Conservation (phyloP, 2,113 vertebrate genomes). For the Rhipidura dahli region DNA sequence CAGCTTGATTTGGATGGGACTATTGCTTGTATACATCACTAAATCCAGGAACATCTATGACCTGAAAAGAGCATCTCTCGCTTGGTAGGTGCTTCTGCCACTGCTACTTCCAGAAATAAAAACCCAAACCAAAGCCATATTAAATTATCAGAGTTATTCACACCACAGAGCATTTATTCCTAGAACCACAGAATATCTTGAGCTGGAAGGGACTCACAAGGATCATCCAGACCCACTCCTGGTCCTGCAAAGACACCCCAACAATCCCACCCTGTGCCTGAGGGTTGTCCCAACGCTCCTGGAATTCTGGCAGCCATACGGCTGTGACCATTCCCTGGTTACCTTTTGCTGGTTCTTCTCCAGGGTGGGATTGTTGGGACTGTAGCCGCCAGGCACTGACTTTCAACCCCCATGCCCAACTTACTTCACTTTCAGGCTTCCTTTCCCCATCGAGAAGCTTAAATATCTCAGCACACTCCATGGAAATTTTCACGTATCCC, state of each 20-base stretch:
- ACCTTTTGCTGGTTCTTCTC: no score
- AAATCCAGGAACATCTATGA: neutral
- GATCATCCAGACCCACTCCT: neutral
- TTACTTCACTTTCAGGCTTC: constrained; percentile 80
- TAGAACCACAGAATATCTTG: neutral
- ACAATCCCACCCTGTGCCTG: neutral
- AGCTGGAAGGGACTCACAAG: neutral
- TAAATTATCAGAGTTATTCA: neutral
- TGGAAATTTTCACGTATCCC: constrained; percentile 91
- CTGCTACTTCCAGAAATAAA: neutral
- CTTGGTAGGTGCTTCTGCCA: neutral
- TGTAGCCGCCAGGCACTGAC: rapidly evolving
- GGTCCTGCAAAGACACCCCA: neutral
- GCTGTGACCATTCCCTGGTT: neutral
- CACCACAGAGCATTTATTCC: neutral
- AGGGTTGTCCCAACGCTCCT: neutral
- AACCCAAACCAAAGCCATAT: rapidly evolving
- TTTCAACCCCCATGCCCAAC: neutral
- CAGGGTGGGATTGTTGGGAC: rapidly evolving
- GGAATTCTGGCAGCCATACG: neutral
- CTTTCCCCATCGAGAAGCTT: constrained; percentile 84
- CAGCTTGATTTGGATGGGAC: neutral
- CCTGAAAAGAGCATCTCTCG: neutral
- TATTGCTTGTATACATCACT: neutral
- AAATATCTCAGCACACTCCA: constrained; percentile 91